Base-by-base conservation (phyloP, 2,113 vertebrate genomes). In the Dolichallabes microphthalmus region DNA sequence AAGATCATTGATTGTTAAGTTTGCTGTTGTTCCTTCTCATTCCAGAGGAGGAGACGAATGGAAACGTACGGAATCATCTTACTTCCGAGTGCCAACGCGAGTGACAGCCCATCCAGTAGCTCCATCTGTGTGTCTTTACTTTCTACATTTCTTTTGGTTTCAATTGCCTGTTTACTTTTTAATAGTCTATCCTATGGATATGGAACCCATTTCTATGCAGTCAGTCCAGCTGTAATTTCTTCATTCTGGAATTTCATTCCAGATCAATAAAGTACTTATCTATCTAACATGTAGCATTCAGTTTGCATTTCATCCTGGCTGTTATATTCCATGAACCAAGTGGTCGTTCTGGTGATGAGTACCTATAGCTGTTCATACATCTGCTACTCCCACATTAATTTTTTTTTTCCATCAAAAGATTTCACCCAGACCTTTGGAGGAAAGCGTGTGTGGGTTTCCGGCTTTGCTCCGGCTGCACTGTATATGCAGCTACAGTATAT, bases 291-390 rank as follows among this genome's bases (percentile, higher is more conserved):
- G 12, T 25, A 45, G 19, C 39, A 20, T 45, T 45, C 45, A 50
- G 12, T 8, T 25, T 75, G 13, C 22, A 53, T 57, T 55, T 77
- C 0, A 14, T 86, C 80, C 83, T 27, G 69, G 77, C 86, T 86
- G 85, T 82, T 85, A 89, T 89, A 55, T 86, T 86, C 66, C 75
- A 27, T n/a, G 53, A 79, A 61, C 81, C 71, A 63, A 83, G 79
- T 71, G 82, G 86, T 69, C 77, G 39, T 83, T 71, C 76, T 82
- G 73, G 78, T 83, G 52, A 71, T 74, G 39, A 32, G 63, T 82
- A 90, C 86, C 87, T 89, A 84, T 83, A 75, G 80, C 63, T 71
- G 13, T 60, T 80, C 35, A 27, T 53, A 39, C 39, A 55, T 53
- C 27, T 30, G 12, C 27, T 27, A 53, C 50, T 63, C 88, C 82